Conservation (phyloP, 2,113 vertebrate genomes). For the Rhinoptilus africanus region DNA sequence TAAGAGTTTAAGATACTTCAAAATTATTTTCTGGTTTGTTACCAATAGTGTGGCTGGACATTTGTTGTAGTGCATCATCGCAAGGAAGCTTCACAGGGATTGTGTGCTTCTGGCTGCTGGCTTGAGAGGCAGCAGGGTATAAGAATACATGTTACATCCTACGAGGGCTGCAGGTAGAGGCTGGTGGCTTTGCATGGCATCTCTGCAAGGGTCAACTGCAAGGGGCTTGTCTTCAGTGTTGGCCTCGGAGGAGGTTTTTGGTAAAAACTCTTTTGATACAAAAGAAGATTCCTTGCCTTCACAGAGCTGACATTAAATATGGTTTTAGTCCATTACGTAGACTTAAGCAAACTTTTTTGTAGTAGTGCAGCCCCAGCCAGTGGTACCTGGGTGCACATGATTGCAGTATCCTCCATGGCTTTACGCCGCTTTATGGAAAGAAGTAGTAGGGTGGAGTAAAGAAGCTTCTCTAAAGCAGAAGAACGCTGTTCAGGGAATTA, state of each 20-base stretch:
- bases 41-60: background rate
- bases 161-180: background rate
- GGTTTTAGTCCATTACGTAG: background rate
- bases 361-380: background rate
- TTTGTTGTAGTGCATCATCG: background rate
- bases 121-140: background rate
- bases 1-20: background rate
- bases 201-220: background rate
- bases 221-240: background rate
- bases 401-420: background rate
- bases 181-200: background rate
- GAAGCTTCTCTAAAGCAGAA: background rate
- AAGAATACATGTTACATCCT: background rate
- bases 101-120: background rate
- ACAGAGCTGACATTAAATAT: background rate
- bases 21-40: background rate
- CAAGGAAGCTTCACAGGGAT: fast-evolving
- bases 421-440: background rate
- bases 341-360: background rate
- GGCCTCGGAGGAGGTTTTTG: background rate
- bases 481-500: background rate
- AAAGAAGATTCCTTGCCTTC: background rate
- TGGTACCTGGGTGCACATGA: background rate
- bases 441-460: background rate
- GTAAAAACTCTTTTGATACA: background rate